These are phyloP conservation scores for Stercorarius parasiticus DNA, from an alignment of 2,113 vertebrate species.

Conservation along the genomic window DNA sequence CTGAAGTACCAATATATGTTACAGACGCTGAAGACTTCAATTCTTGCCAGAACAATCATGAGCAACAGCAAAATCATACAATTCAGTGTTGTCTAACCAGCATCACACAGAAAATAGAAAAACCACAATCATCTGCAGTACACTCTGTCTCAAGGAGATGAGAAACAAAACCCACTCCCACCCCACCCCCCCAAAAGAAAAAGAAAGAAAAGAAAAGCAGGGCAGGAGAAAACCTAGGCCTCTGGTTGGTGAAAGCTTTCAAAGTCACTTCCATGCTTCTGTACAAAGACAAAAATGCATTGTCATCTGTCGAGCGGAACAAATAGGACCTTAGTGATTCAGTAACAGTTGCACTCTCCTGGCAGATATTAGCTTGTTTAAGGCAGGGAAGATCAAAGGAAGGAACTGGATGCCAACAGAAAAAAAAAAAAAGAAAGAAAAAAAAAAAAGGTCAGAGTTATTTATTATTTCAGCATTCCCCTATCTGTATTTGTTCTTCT, in stretches of 20 bases:
- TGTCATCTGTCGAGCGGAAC: slow-evolving; percentile 55
- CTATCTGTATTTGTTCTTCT: slow-evolving; percentile 53
- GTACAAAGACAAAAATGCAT: slow-evolving; percentile 38
- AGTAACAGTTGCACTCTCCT: slow-evolving; percentile 59
- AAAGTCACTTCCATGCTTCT: neutral
- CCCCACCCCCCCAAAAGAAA: too few relatives aligned
- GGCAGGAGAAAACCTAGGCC: neutral
- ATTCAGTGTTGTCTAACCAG: neutral
- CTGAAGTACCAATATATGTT: neutral
- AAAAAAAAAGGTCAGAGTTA: slow-evolving; percentile 62
- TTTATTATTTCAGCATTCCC: slow-evolving; percentile 63
- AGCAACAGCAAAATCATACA: neutral
- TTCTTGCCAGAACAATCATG: neutral
- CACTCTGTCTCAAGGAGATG: neutral
- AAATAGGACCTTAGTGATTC: slow-evolving; percentile 61
- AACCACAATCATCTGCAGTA: neutral
- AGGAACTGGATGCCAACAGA: slow-evolving; percentile 34
- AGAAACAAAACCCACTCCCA: neutral
- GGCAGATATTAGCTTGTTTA: slow-evolving; percentile 61
- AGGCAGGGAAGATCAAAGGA: slow-evolving; percentile 70
- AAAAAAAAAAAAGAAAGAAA: neutral
- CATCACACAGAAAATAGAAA: neutral
- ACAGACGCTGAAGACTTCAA: neutral
- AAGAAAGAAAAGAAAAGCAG: neutral
- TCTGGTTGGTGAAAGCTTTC: neutral